Evolutionary conservation across 2,113 vertebrate genomes (phyloP).

Genomic region (Hemicordylus capensis): DNA sequence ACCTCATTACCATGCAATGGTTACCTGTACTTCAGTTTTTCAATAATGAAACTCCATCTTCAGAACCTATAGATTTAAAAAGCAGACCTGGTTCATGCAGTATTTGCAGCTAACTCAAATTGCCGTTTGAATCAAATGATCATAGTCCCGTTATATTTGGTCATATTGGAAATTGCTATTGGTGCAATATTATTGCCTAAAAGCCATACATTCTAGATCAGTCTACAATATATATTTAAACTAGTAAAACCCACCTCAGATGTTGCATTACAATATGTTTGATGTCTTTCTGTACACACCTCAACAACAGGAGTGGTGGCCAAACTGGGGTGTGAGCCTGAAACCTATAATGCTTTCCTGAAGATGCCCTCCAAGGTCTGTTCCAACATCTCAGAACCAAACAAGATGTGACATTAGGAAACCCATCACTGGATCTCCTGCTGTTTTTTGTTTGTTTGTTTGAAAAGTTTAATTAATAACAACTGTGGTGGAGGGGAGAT

Average conservation of each 20-base stretch:
- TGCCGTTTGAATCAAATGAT: conserved; percentile 20
- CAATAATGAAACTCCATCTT: conserved; percentile 30
- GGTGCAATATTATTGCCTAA: neutral
- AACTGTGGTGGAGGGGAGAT: too few species aligned
- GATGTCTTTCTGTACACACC: neutral
- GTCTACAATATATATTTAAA: neutral
- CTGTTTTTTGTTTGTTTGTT: too few species aligned
- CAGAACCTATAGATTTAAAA: neutral
- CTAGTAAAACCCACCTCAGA: neutral
- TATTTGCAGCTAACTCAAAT: conserved; percentile 41
- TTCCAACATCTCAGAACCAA: too few species aligned
- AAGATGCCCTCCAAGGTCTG: too few species aligned
- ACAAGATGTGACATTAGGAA: too few species aligned
- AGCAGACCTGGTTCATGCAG: neutral
- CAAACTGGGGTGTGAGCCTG: too few species aligned
- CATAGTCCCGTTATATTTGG: neutral
- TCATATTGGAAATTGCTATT: neutral
- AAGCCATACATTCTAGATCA: neutral
- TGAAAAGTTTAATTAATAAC: too few species aligned
- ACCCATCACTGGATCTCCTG: too few species aligned
- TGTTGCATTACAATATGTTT: neutral
- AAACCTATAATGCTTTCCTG: too few species aligned
- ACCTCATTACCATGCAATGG: conserved; percentile 48
- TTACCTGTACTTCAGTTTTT: conserved; percentile 35
- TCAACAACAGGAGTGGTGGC: neutral